Evolutionary conservation across 2,888 invertebrate species (phyloP).

Genomic region (Eudemis profundana): DNA sequence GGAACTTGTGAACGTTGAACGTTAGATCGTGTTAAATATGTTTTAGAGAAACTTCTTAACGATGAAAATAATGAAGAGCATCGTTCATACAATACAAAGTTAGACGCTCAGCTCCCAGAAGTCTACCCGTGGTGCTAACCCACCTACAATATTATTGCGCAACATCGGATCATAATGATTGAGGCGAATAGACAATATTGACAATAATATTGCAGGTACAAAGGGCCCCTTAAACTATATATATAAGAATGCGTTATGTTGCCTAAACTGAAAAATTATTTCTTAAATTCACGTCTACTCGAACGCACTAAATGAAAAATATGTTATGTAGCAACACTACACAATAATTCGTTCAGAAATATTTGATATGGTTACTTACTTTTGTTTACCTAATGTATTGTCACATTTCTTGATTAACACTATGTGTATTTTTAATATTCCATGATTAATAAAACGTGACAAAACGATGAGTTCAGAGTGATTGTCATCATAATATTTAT

Average conservation of each 20-base stretch:
- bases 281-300: conserved; percentile 9
- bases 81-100: too few relatives aligned
- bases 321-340: conserved; percentile 16
- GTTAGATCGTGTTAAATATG: too few relatives aligned
- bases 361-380: neutral
- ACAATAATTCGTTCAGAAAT: conserved; percentile 40
- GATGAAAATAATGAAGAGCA: too few relatives aligned
- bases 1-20: too few relatives aligned
- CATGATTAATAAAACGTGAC: conserved; percentile 16
- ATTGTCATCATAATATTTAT: conserved; percentile 18
- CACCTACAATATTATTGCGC: too few relatives aligned
- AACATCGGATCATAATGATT: too few relatives aligned
- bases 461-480: neutral
- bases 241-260: neutral
- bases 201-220: too few relatives aligned
- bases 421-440: conserved; percentile 4
- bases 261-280: neutral
- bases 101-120: too few relatives aligned
- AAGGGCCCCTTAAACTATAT: too few relatives aligned
- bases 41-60: too few relatives aligned
- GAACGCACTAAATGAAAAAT: conserved; percentile 14
- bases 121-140: too few relatives aligned
- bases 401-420: conserved; percentile 27
- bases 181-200: too few relatives aligned
- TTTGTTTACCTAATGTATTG: conserved; percentile 35